Percentiles rank a stretch among this genome's conserved stretches.
phyloP scores from a whole-genome alignment of 92 coral and sea anemone species.

The Palythoa grandis region DNA sequence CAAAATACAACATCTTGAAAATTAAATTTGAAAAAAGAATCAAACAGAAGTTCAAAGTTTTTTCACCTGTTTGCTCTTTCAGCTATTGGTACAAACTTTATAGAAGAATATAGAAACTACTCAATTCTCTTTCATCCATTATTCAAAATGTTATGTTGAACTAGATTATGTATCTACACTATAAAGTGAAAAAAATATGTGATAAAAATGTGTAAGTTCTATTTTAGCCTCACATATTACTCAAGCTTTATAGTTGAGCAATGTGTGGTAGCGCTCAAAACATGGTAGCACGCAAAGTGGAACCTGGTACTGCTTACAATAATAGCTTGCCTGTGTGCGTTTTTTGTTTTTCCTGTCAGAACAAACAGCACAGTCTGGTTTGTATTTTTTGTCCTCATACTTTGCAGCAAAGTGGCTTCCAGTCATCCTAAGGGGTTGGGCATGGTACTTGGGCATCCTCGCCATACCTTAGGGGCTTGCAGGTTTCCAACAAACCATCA shows the following conservation, averaged over 20 bases:
- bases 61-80: conserved; percentile 35
- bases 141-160: background rate
- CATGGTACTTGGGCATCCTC: conserved; percentile 25
- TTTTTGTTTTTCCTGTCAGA: conserved; percentile 59
- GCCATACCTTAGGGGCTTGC: conserved; percentile 30
- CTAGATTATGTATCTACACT: conserved; percentile 27
- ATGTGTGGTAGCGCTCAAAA: conserved; percentile 71
- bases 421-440: no score
- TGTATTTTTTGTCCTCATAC: conserved; percentile 45
- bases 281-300: conserved; percentile 70
- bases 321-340: conserved; percentile 60
- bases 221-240: background rate
- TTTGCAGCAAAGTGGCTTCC: conserved; percentile 39
- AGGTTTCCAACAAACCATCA: conserved; percentile 37
- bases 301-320: conserved; percentile 63
- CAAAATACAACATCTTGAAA: conserved; percentile 15
- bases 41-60: no score
- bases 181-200: background rate
- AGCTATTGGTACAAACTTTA: conserved; percentile 17
- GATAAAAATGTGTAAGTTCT: conserved; percentile 7
- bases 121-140: background rate
- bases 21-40: background rate
- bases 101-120: conserved; percentile 24
- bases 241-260: conserved; percentile 49
- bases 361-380: conserved; percentile 62